Evolutionary conservation across 2,113 vertebrate species (phyloP), one percentile per base, ranked within the genome.

Genomic region (Ciconia stormi): DNA sequence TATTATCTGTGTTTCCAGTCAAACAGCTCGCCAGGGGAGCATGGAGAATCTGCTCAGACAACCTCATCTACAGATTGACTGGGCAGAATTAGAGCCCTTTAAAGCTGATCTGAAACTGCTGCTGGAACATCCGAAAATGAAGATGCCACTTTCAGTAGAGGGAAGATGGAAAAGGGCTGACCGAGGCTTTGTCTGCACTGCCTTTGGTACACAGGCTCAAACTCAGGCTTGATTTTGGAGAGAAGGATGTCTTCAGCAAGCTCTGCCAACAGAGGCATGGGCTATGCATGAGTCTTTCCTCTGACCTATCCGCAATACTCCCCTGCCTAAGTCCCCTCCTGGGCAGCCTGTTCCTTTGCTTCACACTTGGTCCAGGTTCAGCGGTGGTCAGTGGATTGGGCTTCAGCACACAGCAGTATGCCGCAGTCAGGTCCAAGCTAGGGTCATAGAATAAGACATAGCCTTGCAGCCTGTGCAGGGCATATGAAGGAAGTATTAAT

Each of bases 311-410:
- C 2, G 1, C 61, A 59, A 4, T 7, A 5, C 14, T 86, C 14
- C 4, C 2, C 36, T 49, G 7, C 23, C 34, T 8, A 3, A 42
- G 15, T 42, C 6, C 11, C 11, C 6, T 55, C 7, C 3, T 13
- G n/a, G 16, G 8, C 7, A 74, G 3, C 11, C 7, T 13, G 4
- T 18, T 73, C 22, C 36, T 87, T 46, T 61, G 27, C 30, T 56
- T 46, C 26, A 25, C 7, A 6, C 23, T 56, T 30, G 27, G 25
- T 61, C 23, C 5, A 47, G 26, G 13, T 70, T 73, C 12, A 13
- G 40, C 61, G 49, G 30, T 17, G 13, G 5, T 50, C 56, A 50
- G 29, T 6, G 36, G 16, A 8, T 1, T n/a, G 4, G 22, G 18
- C 23, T 63, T 55, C 44, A 55, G 30, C n/a, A 46, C 34, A 47